These are phyloP conservation scores for Drosophila paracracens DNA, from an alignment of 2,888 invertebrate species.

Conservation along the genomic window DNA sequence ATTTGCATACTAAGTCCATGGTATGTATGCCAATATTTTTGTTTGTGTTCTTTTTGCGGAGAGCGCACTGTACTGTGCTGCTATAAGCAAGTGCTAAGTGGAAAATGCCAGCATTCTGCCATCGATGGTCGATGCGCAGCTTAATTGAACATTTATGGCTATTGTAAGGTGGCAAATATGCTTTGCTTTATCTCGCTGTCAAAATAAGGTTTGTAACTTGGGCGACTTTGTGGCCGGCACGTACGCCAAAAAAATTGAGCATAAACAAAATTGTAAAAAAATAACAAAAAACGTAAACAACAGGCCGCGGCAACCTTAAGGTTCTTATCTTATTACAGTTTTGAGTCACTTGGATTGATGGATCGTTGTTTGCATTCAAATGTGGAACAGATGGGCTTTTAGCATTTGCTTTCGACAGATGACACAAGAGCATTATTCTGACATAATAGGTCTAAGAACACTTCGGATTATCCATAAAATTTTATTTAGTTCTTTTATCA, in stretches of 20 bases:
- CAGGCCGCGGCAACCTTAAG: conserved; percentile 17
- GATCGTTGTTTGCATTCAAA: not conserved
- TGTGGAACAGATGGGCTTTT: not conserved
- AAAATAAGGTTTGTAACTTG: conserved; percentile 48
- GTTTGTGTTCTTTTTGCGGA: not conserved
- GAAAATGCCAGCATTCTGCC: conserved; percentile 27
- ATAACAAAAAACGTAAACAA: conserved; percentile 31
- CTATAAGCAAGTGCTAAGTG: conserved; percentile 47
- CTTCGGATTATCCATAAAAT: not conserved
- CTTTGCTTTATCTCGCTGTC: conserved; percentile 38
- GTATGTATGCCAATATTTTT: not conserved
- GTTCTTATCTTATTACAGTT: conserved; percentile 45
- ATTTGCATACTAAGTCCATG: not conserved
- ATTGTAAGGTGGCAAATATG: conserved; percentile 38
- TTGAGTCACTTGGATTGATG: conserved; percentile 22
- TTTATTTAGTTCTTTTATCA: not conserved
- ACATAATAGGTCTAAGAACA: conserved; percentile 1
- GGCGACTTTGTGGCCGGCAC: conserved; percentile 62
- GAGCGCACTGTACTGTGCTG: conserved; percentile 22
- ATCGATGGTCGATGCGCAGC: conserved; percentile 27
- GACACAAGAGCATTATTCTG: conserved; percentile 11
- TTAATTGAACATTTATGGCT: conserved; percentile 41
- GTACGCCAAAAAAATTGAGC: conserved; percentile 51
- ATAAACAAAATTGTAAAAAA: conserved; percentile 69
- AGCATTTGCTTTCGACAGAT: conserved; percentile 13